These are phyloP conservation scores for Porites lutea DNA, from an alignment of 64 coral and sea anemone species.

Conservation along the genomic window DNA sequence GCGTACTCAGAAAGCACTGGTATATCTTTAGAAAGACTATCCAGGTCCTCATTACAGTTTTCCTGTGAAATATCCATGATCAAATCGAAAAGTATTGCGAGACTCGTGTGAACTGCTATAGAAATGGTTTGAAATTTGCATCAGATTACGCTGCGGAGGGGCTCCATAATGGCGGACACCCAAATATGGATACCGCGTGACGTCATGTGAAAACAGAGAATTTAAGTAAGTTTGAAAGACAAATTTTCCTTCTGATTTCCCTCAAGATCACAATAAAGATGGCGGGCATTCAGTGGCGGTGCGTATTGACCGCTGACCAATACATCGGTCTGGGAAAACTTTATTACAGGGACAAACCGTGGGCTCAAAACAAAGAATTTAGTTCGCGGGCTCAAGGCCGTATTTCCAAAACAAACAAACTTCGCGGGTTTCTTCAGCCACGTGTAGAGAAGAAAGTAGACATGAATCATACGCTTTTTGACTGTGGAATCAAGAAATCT, in stretches of 20 bases:
- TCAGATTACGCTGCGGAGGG: constrained; percentile 50
- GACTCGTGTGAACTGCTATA: constrained; percentile 55
- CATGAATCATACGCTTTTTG: constrained; percentile 76
- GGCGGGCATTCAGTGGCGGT: constrained; percentile 29
- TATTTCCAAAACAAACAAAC: constrained; percentile 65
- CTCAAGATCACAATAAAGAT: constrained; percentile 30
- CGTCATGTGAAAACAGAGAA: constrained; percentile 63
- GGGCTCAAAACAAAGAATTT: constrained; percentile 49
- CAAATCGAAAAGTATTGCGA: constrained; percentile 68
- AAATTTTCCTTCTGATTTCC: constrained; percentile 45
- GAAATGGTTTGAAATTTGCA: constrained; percentile 48
- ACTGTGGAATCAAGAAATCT: constrained; percentile 63
- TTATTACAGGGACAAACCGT: constrained; percentile 42
- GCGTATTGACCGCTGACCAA: constrained; percentile 35
- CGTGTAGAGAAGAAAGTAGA: constrained; percentile 9
- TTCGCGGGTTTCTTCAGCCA: background rate
- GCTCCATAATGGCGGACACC: constrained; percentile 67
- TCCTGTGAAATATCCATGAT: constrained; percentile 68
- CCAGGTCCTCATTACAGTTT: constrained; percentile 72
- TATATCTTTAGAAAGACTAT: constrained; percentile 76
- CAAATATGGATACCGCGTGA: constrained; percentile 70
- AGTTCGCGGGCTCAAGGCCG: constrained; percentile 1
- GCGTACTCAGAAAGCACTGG: constrained; percentile 75
- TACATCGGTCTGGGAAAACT: constrained; percentile 17
- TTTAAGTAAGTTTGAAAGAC: constrained; percentile 62